Evolutionary conservation across 2,888 invertebrate genomes (phyloP).

Genomic region (Leptopilina drosophilae): DNA sequence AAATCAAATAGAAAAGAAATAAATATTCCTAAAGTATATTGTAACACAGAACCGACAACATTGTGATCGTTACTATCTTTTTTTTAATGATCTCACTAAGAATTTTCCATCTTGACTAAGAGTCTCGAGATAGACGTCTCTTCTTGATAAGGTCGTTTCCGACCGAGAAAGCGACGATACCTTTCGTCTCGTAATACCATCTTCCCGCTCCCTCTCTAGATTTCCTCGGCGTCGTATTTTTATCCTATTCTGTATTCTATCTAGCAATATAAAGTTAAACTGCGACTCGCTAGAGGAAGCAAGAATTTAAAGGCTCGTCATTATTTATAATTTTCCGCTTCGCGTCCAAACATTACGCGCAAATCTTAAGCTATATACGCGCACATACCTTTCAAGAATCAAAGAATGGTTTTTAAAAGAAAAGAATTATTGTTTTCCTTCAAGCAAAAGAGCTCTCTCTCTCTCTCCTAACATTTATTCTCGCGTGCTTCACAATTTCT

Average conservation of each 20-base stretch:
- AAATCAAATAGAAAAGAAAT: background rate
- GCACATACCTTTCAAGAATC: constrained; percentile 67
- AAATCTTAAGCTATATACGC: constrained; percentile 57
- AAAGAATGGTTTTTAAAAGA: constrained; percentile 24
- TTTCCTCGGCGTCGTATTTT: constrained; percentile 15
- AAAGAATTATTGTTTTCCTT: constrained; percentile 32
- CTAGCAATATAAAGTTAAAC: constrained; percentile 30
- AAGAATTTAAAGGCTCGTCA: constrained; percentile 66
- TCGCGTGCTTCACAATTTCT: background rate
- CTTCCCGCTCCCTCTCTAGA: constrained; percentile 24
- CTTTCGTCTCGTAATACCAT: constrained; percentile 39
- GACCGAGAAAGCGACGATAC: constrained; percentile 37
- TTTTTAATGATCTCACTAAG: constrained; percentile 36
- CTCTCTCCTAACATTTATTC: too few relatives aligned
- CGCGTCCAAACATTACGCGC: constrained; percentile 51
- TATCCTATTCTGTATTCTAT: constrained; percentile 26
- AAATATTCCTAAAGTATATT: background rate
- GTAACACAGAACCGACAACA: constrained; percentile 1
- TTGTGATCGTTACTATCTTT: constrained; percentile 25
- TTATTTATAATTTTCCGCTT: constrained; percentile 76
- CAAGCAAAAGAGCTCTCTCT: background rate
- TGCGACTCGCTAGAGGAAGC: constrained; percentile 47
- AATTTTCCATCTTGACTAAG: constrained; percentile 30
- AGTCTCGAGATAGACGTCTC: constrained; percentile 39
- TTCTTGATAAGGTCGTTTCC: constrained; percentile 36